Conservation (phyloP, 2,113 vertebrate species). For the Bombycilla garrulus region DNA sequence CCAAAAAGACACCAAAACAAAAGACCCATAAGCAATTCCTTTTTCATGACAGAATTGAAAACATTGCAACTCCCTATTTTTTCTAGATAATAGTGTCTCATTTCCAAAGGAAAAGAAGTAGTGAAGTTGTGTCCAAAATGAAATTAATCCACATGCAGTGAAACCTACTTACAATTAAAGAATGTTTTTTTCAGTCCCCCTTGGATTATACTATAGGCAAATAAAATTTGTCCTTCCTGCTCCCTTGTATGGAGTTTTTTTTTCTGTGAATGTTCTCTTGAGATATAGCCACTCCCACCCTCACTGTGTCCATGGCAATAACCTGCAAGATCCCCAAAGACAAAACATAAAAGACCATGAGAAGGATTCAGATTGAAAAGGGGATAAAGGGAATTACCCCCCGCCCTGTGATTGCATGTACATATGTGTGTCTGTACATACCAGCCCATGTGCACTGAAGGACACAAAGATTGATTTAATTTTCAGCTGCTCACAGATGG, state of each 20-base stretch:
- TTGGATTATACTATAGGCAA: background rate
- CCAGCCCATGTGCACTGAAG: background rate
- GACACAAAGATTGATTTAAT: background rate
- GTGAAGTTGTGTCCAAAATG: background rate
- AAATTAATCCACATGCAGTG: background rate
- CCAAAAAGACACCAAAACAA: background rate
- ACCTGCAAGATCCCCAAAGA: background rate
- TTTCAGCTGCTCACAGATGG: constrained; percentile 5
- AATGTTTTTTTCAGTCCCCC: background rate
- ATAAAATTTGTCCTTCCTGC: background rate
- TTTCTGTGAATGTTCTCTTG: fast-evolving
- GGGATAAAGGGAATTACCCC: background rate
- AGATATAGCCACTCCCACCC: background rate
- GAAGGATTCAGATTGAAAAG: background rate
- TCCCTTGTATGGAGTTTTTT: background rate
- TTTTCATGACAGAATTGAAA: background rate
- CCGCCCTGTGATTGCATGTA: background rate
- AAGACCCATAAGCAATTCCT: background rate
- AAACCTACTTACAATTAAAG: background rate
- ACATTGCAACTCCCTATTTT: background rate
- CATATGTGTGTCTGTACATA: background rate
- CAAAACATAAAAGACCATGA: background rate
- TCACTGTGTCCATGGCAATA: background rate
- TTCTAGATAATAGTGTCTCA: background rate
- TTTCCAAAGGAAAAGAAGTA: background rate